A percentile compares a stretch with the other conserved stretches of the same genome.
Conservation (phyloP, 2,888 invertebrate genomes). For the Pheosia tremula region DNA sequence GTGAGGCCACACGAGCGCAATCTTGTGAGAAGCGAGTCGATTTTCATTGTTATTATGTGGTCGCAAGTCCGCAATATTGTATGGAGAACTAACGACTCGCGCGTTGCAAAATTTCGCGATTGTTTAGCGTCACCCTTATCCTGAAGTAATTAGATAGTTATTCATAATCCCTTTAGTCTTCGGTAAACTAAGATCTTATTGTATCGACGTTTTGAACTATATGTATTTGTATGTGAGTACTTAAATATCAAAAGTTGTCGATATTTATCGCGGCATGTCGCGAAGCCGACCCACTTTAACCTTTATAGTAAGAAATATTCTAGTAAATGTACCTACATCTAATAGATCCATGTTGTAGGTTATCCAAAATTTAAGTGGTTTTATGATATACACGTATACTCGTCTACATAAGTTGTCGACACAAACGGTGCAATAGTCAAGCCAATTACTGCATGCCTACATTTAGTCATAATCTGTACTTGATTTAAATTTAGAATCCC, state of each 20-base stretch:
- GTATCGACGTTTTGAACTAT: slow-evolving; percentile 50
- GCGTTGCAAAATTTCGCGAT: too few species aligned
- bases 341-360: slow-evolving; percentile 17
- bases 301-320: slow-evolving; percentile 3
- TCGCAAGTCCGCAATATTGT: too few species aligned
- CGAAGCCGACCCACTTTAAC: slow-evolving; percentile 31
- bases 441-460: too few species aligned
- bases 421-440: too few species aligned
- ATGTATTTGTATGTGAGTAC: slow-evolving; percentile 23
- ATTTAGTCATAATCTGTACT: slow-evolving; percentile 11
- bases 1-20: too few species aligned
- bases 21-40: too few species aligned
- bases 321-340: neutral
- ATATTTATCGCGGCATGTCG: slow-evolving; percentile 22
- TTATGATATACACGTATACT: too few species aligned
- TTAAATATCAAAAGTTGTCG: slow-evolving; percentile 29
- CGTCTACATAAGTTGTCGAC: too few species aligned
- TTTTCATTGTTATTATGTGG: too few species aligned
- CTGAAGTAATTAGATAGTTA: slow-evolving; percentile 59
- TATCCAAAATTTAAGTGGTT: neutral
- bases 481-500: slow-evolving; percentile 5
- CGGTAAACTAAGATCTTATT: slow-evolving; percentile 57
- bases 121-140: slow-evolving; percentile 12
- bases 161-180: slow-evolving; percentile 62
- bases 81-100: too few species aligned